Evolutionary conservation across 2,113 vertebrate species (phyloP), one percentile per base, ranked within the genome.

Genomic region (Siniperca chuatsi): DNA sequence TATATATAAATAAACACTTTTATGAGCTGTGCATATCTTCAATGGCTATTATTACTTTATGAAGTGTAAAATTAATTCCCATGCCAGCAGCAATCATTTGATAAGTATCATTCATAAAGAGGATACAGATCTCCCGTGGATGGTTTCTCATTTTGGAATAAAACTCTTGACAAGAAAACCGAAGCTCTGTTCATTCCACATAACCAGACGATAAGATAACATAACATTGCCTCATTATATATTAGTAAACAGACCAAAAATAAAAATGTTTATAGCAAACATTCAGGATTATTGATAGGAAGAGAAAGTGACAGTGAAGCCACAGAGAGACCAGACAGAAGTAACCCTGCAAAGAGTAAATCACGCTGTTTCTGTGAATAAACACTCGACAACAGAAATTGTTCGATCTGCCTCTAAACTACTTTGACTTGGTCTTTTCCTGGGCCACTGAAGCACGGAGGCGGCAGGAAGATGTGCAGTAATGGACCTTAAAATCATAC

Each of bases 401-500:
- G 25, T 16, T 88, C 55, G 57, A 48, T 86, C 64, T 48, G 54
- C 44, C 35, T 79, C 50, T 58, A 50, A 74, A 62, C 42, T 8
- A 46, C 21, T 62, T 54, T 55, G 35, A 68, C 42, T 71, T 50
- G 8, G 7, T 64, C 9, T 64, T 73, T 40, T 72, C 40, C 18
- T 67, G 60, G 33, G 68, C 20, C 52, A 78, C 58, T 67, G 68
- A 83, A 78, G 48, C 67, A 50, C 23, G 58, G 54, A 13, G 44
- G 42, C 2, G 1, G 18, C 61, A 67, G 61, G 75, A 4, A 72
- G 6, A 78, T 79, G 52, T 66, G 13, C 62, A 15, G 46, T 71
- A 87, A 90, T 90, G 81, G 80, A 85, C 54, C 74, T 82, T 86
- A 62, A 81, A 88, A 66, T 76, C 37, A 33, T 61, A 50, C 50